Evolutionary conservation across 2,797 vertebrate genomes (phyloP), one percentile per base, ranked within the genome.

Genomic region (Craterocephalus amniculus): DNA sequence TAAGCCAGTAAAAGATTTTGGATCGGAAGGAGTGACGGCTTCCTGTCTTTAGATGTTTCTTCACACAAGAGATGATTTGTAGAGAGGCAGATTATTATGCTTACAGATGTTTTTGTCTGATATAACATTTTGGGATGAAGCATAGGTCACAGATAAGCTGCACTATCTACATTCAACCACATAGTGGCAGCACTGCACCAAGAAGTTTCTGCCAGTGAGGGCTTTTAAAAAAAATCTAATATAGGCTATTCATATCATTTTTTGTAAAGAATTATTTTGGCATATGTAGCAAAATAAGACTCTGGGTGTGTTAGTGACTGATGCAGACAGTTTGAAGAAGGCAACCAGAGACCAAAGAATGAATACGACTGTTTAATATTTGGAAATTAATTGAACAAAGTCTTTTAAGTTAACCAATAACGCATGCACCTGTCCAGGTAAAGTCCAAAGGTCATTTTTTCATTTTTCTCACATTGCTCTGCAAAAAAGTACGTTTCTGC

Each of bases 31-130:
- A 81, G 78, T 76, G 64, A 78, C 76, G 63, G 35, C 67, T 88
- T 92, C 87, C 89, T 86, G 81, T 55, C 79, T 84, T 80, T 55
- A 77, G 78, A 86, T 75, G 72, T 89, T 73, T 51, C 67, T 38
- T 43, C 64, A 73, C 56, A 78, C 71, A 31, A 61, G 72, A 74
- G 16, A 27, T 66, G 63, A 73, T 16, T 49, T 54, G 32, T 58
- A 69, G 48, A 54, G 22, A 52, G 57, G 32, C 45, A 62, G 55
- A 12, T 29, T 26, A 61, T 67, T 70, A 40, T 68, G 13, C 20
- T 61, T n/a, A 29, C 31, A 58, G 43, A 68, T 71, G 74, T 48
- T 36, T 48, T 14, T 35, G 29, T 48, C 6, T 52, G 66, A 77
- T 48, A 60, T 70, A 72, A 67, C 27, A 29, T 3, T 1, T 3